These are phyloP conservation scores for Pseudomyrmex gracilis DNA, from an alignment of 1,140 invertebrate species.

Conservation along the genomic window DNA sequence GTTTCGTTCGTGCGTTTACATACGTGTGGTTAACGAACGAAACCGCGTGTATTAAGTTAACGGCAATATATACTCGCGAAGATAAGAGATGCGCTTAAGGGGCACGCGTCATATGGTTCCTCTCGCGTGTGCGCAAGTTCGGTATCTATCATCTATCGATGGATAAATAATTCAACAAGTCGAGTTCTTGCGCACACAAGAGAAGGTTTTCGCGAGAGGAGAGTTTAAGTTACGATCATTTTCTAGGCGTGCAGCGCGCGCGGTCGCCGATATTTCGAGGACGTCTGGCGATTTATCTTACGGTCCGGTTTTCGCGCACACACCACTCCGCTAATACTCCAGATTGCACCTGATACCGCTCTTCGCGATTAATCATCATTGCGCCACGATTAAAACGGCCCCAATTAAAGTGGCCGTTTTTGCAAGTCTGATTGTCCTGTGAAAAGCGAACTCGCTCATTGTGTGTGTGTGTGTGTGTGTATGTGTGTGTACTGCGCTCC, in stretches of 20 bases:
- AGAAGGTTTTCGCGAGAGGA: conserved; percentile 39
- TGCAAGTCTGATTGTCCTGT: conserved; percentile 80
- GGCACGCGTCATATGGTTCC: conserved; percentile 39
- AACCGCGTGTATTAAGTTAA: conserved; percentile 56
- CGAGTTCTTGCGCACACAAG: neutral
- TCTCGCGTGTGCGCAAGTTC: conserved; percentile 18
- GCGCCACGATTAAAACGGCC: conserved; percentile 69
- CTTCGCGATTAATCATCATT: conserved; percentile 77
- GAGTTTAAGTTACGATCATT: conserved; percentile 57
- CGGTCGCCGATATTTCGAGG: conserved; percentile 2
- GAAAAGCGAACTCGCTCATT: conserved; percentile 24
- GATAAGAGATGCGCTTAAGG: conserved; percentile 22
- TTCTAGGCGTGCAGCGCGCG: neutral
- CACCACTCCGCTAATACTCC: conserved; percentile 3
- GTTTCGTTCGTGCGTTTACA: conserved; percentile 23
- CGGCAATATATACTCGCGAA: conserved; percentile 30
- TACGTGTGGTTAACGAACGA: conserved; percentile 24
- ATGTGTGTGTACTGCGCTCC: too few relatives aligned
- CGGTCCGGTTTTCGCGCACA: conserved; percentile 36
- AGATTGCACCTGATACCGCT: conserved; percentile 58
- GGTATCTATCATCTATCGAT: conserved; percentile 53
- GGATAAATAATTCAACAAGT: conserved; percentile 48
- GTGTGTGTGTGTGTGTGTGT: neutral
- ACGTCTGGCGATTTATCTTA: conserved; percentile 48
- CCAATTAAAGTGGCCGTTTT: conserved; percentile 78